These are phyloP conservation scores for Thalassarche chlororhynchos DNA, from an alignment of 2,113 vertebrate species.

Conservation along the genomic window DNA sequence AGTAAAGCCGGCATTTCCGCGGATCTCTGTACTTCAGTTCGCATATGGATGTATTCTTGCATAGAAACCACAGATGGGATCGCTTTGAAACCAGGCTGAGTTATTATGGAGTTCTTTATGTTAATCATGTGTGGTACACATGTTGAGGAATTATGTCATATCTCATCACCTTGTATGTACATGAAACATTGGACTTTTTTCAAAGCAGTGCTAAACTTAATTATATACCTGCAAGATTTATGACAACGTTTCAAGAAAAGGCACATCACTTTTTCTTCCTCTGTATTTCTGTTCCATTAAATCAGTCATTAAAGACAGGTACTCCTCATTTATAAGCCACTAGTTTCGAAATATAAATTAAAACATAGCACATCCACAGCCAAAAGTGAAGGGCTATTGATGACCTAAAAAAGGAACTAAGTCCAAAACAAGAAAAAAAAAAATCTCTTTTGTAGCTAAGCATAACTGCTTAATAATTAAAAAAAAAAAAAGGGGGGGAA, in stretches of 20 bases:
- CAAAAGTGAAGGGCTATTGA: neutral
- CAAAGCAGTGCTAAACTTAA: conserved; percentile 57
- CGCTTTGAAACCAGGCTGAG: neutral
- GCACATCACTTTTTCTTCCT: neutral
- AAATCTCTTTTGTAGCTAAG: neutral
- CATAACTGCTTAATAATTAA: neutral
- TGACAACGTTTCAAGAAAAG: conserved; percentile 3
- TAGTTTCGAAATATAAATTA: neutral
- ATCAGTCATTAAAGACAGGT: neutral
- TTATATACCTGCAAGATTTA: conserved; percentile 39
- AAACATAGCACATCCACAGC: neutral
- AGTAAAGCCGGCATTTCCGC: neutral
- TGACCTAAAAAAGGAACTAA: neutral
- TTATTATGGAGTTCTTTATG: neutral
- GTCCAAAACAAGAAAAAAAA: neutral
- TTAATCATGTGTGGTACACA: conserved; percentile 66
- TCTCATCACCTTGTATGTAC: conserved; percentile 61
- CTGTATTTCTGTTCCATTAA: neutral
- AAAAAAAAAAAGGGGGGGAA: too few relatives aligned
- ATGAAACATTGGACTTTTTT: conserved; percentile 48
- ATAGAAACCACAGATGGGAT: conserved; percentile 26
- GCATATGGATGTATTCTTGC: neutral
- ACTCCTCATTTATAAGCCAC: neutral
- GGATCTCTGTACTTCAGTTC: neutral
- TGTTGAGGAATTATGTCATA: conserved; percentile 60